Conservation (phyloP, 2,888 invertebrate genomes). For the Villa cingulata region DNA sequence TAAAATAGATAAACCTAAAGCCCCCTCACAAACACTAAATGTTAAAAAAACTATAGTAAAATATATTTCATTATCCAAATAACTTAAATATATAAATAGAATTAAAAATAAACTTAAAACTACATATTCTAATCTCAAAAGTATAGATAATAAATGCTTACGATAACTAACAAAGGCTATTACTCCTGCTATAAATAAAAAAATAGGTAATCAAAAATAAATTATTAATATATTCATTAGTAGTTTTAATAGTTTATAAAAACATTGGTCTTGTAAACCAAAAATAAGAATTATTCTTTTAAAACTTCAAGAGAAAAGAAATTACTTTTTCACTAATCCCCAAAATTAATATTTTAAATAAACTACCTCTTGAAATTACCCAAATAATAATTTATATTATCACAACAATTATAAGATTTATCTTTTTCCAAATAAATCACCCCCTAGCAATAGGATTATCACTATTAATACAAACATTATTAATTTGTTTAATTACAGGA, state of each 20-base stretch:
- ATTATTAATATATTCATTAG: constrained; percentile 37
- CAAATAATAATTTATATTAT: constrained; percentile 21
- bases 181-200: constrained; percentile 38
- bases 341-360: constrained; percentile 55
- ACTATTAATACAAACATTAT: constrained; percentile 41
- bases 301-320: constrained; percentile 47
- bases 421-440: constrained; percentile 37
- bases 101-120: constrained; percentile 43
- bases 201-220: constrained; percentile 38
- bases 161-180: constrained; percentile 42
- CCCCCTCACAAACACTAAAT: constrained; percentile 50
- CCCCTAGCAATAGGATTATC: constrained; percentile 43
- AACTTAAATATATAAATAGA: constrained; percentile 37
- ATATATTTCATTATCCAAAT: constrained; percentile 39
- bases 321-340: constrained; percentile 46
- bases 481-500: constrained; percentile 38
- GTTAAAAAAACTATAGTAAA: constrained; percentile 47
- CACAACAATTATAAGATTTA: constrained; percentile 30
- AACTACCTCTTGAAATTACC: constrained; percentile 45
- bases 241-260: constrained; percentile 50
- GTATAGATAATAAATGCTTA: constrained; percentile 45
- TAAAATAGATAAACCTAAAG: constrained; percentile 48
- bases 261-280: constrained; percentile 57
- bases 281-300: constrained; percentile 44
- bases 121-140: constrained; percentile 48